Evolutionary conservation across 2,888 invertebrate species (phyloP).

Genomic region (Nomada ferruginata): DNA sequence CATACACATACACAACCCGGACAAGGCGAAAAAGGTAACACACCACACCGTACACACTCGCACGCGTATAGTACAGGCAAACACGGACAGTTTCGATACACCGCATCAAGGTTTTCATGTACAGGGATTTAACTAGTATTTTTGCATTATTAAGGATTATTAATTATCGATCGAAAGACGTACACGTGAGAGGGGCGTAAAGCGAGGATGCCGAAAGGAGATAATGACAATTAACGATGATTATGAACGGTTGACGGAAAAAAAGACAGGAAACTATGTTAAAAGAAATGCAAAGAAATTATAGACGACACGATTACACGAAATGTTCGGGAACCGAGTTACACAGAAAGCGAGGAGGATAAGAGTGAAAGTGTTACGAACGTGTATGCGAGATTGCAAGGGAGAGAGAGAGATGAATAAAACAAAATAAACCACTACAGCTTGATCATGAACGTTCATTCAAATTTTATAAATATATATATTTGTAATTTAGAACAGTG

Average conservation of each 20-base stretch:
- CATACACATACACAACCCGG: background rate
- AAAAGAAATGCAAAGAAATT: conserved; percentile 6
- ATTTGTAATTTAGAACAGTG: conserved; percentile 73
- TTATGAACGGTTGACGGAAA: conserved; percentile 1
- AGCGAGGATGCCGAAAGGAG: background rate
- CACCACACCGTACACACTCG: background rate
- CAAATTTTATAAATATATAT: conserved; percentile 75
- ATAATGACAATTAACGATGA: conserved; percentile 2
- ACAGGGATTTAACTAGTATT: conserved; percentile 83
- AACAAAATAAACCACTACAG: conserved; percentile 51
- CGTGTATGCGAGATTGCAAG: conserved; percentile 2
- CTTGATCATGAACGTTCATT: conserved; percentile 72
- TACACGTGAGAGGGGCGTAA: background rate
- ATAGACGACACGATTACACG: conserved; percentile 9
- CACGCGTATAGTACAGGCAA: background rate
- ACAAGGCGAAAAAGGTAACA: background rate
- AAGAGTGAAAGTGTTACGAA: conserved; percentile 37
- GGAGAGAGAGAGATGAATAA: conserved; percentile 22
- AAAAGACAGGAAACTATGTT: background rate
- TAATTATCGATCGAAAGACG: conserved; percentile 55
- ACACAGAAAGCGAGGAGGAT: conserved; percentile 17
- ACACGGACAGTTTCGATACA: conserved; percentile 3
- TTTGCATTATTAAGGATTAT: conserved; percentile 77
- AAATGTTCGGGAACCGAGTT: conserved; percentile 5
- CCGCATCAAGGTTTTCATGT: conserved; percentile 79